Conservation (phyloP, 2,113 vertebrate species). For the Limnothrissa miodon region DNA sequence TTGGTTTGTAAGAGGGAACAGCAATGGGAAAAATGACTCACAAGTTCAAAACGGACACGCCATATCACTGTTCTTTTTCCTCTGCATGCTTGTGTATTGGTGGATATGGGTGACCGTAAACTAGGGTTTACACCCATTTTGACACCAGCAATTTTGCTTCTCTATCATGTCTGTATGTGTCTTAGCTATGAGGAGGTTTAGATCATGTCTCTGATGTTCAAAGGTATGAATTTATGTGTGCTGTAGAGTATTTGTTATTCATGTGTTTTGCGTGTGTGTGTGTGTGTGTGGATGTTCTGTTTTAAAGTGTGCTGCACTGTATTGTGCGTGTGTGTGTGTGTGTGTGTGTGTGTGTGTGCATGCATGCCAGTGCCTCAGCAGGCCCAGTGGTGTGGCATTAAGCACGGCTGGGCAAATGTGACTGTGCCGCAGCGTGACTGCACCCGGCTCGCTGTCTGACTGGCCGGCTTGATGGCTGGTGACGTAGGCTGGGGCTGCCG, state of each 20-base stretch:
- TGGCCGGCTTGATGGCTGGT: background rate
- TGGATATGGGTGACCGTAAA: too few species aligned
- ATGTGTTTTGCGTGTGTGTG: background rate
- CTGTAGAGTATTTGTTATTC: background rate
- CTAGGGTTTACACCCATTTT: background rate
- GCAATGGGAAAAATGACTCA: too few species aligned
- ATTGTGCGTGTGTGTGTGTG: slow-evolving; percentile 19
- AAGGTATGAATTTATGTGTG: background rate
- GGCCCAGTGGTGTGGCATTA: background rate
- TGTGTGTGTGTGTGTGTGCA: slow-evolving; percentile 9
- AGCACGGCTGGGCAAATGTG: background rate
- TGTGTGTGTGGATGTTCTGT: background rate
- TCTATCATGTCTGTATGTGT: background rate
- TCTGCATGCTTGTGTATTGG: too few species aligned
- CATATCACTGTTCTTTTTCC: background rate
- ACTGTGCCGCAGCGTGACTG: background rate
- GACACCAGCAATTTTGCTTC: background rate
- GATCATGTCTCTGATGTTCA: background rate
- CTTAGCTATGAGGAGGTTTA: background rate
- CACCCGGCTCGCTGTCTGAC: too few species aligned
- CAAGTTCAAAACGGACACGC: too few species aligned
- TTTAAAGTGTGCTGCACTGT: slow-evolving; percentile 13
- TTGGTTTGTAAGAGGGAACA: too few species aligned
- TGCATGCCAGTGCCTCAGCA: slow-evolving; percentile 7
- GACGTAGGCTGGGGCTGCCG: background rate